Base-by-base conservation (phyloP, 2,113 vertebrate species). In the Sterrhoptilus dennistouni region DNA sequence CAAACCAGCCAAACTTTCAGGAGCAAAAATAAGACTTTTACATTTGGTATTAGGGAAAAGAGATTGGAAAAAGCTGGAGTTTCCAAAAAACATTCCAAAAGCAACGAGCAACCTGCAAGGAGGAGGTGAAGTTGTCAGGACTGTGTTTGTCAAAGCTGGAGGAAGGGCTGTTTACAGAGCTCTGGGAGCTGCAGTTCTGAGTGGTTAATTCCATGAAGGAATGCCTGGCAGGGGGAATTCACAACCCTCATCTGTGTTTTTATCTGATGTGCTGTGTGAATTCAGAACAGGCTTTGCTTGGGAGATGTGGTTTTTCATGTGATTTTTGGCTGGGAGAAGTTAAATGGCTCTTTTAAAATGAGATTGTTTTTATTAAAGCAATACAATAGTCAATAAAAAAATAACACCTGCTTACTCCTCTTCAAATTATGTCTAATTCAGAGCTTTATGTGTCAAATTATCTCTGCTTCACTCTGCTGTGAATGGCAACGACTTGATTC, bases 361-460 rank as follows among this genome's bases (percentile, higher is more conserved):
- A 90, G 85, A 33, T 78, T 72, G 87, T 87, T 93, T 84, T 92
- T 88, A 93, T 88, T 88, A 93, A 94, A 86, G 95, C 88, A 33
- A 54, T 79, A 85, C 74, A 87, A 93, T 92, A 56, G 40, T 77
- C 54, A 22, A 93, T 94, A 79, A 84, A 94, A 95, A 93, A 93
- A 80, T 63, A 90, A 65, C 85, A 95, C 95, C 95, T 96, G 93
- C 95, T 94, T 93, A 71, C 52, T 83, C 68, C 72, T 93, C 88
- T 92, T 75, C 85, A 89, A 70, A 94, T 93, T 74, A 79, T 29
- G 59, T 57, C 80, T 92, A 38, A 92, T 90, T 77, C 65, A 91
- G 68, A 65, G 90, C 91, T 92, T 89, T 57, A 45, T 20, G 3
- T 83, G 69, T 87, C 36, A 14, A 93, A 94, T 92, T 92, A 95